Evolutionary conservation across 2,113 vertebrate species (phyloP).

Genomic region (Bufo gargarizans): DNA sequence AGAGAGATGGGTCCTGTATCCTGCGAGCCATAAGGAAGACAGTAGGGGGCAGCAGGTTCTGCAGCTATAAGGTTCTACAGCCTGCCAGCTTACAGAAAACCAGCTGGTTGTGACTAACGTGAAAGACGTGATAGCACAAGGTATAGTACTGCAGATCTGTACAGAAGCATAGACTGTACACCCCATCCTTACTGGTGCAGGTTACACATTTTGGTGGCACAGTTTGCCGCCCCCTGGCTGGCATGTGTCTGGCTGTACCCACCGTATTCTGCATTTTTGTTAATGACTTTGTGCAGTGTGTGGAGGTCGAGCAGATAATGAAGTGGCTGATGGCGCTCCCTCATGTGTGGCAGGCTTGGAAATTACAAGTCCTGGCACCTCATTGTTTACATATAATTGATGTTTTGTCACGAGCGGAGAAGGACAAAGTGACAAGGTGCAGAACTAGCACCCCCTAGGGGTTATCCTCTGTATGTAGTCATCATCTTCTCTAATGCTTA

Average conservation of each 20-base stretch:
- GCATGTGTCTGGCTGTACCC: neutral
- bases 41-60: no score
- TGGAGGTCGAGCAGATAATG: neutral
- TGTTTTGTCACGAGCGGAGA: neutral
- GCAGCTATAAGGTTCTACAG: no score
- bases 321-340: neutral
- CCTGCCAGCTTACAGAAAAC: no score
- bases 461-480: neutral
- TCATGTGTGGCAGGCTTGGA: neutral
- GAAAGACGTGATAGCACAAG: no score
- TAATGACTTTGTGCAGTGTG: no score
- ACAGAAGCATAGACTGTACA: no score
- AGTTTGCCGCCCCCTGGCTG: neutral
- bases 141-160: no score
- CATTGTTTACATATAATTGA: neutral
- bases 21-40: no score
- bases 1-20: neutral
- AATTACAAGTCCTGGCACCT: neutral
- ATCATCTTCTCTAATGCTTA: neutral
- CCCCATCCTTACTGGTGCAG: no score
- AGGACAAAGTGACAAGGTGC: neutral
- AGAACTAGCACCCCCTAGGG: neutral
- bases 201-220: no score
- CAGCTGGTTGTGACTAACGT: no score
- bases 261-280: neutral